Evolutionary conservation across 1,140 invertebrate genomes (phyloP).

Genomic region (Drosophila kanapiae): DNA sequence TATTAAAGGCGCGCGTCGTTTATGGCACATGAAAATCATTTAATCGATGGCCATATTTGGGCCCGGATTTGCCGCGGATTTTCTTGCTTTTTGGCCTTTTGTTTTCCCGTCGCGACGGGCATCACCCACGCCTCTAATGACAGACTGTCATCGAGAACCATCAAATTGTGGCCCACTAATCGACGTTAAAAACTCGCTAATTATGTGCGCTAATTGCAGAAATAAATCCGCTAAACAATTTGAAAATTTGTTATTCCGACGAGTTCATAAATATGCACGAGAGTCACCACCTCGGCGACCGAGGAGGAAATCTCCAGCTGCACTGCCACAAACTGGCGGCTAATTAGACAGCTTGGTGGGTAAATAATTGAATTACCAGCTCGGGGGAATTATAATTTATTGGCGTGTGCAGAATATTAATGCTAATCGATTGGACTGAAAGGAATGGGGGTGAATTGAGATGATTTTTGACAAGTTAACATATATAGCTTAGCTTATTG

Average conservation of each 20-base stretch:
- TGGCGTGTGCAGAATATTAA: slow-evolving; percentile 61
- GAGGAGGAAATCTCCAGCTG: slow-evolving; percentile 19
- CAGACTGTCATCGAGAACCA: slow-evolving; percentile 53
- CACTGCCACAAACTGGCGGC: slow-evolving; percentile 44
- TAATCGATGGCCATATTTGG: slow-evolving; percentile 80
- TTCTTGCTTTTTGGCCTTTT: slow-evolving; percentile 4
- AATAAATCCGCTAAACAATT: slow-evolving; percentile 76
- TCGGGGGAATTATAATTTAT: slow-evolving; percentile 67
- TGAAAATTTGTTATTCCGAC: slow-evolving; percentile 65
- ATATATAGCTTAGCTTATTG: too few species aligned
- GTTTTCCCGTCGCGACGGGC: slow-evolving; percentile 8
- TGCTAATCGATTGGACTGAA: slow-evolving; percentile 57
- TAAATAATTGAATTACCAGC: slow-evolving; percentile 22
- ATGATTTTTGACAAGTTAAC: not conserved
- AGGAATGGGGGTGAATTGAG: not conserved
- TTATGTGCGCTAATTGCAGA: slow-evolving; percentile 71
- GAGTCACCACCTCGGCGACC: slow-evolving; percentile 9
- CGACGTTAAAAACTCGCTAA: slow-evolving; percentile 55
- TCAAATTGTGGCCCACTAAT: slow-evolving; percentile 68
- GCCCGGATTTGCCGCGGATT: slow-evolving; percentile 53
- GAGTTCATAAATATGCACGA: slow-evolving; percentile 74
- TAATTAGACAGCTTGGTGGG: slow-evolving; percentile 64
- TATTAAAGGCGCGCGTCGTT: slow-evolving; percentile 81
- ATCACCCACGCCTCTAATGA: slow-evolving; percentile 54
- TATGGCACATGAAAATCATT: slow-evolving; percentile 82